Evolutionary conservation across 1,140 invertebrate species (phyloP).

Genomic region (Calephelis virginiensis): DNA sequence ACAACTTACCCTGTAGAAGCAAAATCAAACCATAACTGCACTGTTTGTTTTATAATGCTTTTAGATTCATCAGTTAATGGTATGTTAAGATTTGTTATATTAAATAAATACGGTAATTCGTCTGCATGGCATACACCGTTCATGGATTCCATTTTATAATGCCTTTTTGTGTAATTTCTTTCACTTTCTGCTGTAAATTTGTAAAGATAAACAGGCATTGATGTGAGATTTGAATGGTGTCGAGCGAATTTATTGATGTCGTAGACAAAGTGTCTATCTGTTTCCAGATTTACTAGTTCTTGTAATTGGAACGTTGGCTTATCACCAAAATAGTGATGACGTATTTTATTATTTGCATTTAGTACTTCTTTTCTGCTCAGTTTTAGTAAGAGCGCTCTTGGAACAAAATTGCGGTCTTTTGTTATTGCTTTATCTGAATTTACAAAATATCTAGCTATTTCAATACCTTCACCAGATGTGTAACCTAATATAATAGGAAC

Average conservation of each 20-base stretch:
- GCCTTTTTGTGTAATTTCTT: slow-evolving; percentile 56
- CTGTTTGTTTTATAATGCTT: slow-evolving; percentile 44
- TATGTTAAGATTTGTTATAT: slow-evolving; percentile 52
- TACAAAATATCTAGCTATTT: slow-evolving; percentile 51
- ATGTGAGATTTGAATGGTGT: slow-evolving; percentile 38
- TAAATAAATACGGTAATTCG: slow-evolving; percentile 60
- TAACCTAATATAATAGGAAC: slow-evolving; percentile 63
- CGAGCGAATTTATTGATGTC: slow-evolving; percentile 58
- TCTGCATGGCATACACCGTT: slow-evolving; percentile 66
- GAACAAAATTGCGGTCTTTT: slow-evolving; percentile 42
- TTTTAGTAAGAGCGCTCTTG: slow-evolving; percentile 63
- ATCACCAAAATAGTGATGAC: slow-evolving; percentile 50
- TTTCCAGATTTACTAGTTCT: slow-evolving; percentile 48
- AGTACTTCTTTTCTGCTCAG: slow-evolving; percentile 33
- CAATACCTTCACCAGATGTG: slow-evolving; percentile 63
- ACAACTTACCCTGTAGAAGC: slow-evolving; percentile 55
- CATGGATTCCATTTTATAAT: slow-evolving; percentile 56
- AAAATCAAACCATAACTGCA: slow-evolving; percentile 59
- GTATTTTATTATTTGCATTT: slow-evolving; percentile 44
- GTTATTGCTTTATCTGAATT: slow-evolving; percentile 32
- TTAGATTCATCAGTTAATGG: slow-evolving; percentile 51
- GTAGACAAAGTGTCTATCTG: slow-evolving; percentile 54
- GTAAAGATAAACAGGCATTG: slow-evolving; percentile 54
- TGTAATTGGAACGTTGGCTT: slow-evolving; percentile 43
- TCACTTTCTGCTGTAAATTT: slow-evolving; percentile 61